A percentile compares a stretch with the other conserved stretches of the same genome.
phyloP scores from a whole-genome alignment of 2,113 vertebrate genomes.

The Cettia cetti region DNA sequence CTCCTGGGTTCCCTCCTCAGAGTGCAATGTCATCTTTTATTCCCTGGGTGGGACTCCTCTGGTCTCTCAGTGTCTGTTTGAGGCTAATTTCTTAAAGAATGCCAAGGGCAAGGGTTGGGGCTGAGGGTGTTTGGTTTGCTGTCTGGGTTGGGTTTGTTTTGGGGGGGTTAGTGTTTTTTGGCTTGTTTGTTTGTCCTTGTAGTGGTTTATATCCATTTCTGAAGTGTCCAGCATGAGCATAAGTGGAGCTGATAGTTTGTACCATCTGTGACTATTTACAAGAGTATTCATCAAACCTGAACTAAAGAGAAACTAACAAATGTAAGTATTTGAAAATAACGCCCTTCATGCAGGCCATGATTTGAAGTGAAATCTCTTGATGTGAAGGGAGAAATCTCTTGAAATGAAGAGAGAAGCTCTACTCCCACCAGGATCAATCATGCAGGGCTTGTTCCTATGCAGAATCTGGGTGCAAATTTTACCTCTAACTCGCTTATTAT shows the following conservation, averaged over 20 bases:
- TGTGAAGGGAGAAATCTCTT: too few relatives aligned
- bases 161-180: neutral
- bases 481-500: neutral
- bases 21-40: neutral
- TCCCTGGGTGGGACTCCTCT: neutral
- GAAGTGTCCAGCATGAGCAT: neutral
- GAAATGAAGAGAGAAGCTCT: neutral
- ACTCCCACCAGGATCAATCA: neutral
- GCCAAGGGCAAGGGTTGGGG: rapidly evolving
- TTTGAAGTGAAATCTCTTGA: neutral
- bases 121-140: rapidly evolving
- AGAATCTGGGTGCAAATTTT: neutral
- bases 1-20: neutral
- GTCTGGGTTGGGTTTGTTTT: neutral
- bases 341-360: neutral
- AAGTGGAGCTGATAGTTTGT: neutral
- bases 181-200: neutral
- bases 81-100: neutral
- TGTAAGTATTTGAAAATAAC: neutral
- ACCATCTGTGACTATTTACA: neutral
- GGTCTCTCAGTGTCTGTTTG: neutral
- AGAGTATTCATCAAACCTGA: neutral
- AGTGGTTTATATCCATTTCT: neutral
- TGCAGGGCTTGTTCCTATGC: neutral
- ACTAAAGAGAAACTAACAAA: neutral